These are phyloP conservation scores for Fundulus diaphanus DNA, from an alignment of 2,797 vertebrate genomes.

Conservation along the genomic window DNA sequence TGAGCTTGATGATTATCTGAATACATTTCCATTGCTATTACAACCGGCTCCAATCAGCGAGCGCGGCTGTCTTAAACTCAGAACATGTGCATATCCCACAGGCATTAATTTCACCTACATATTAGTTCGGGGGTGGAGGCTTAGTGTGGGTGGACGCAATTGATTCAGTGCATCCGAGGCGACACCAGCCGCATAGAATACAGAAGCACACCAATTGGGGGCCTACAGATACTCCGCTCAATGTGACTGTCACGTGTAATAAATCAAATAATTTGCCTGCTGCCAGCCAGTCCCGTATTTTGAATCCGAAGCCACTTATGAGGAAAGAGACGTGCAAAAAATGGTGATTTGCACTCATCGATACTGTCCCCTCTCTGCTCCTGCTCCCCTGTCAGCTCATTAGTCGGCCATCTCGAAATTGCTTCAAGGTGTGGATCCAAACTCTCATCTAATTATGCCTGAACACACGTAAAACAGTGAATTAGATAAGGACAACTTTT, in stretches of 20 bases:
- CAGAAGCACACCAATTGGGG: constrained; percentile 38
- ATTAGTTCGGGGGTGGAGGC: constrained; percentile 63
- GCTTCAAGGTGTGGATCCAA: constrained; percentile 62
- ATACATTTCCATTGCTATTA: constrained; percentile 71
- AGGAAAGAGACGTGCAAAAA: constrained; percentile 52
- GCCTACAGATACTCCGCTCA: constrained; percentile 24
- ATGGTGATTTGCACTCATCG: constrained; percentile 62
- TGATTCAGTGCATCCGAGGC: constrained; percentile 69
- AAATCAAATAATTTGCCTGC: constrained; percentile 66
- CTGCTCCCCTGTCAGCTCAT: constrained; percentile 72
- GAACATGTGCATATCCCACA: constrained; percentile 46
- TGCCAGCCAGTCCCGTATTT: constrained; percentile 38
- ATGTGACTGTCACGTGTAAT: constrained; percentile 51
- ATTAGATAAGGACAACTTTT: constrained; percentile 57
- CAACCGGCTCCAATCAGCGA: constrained; percentile 67
- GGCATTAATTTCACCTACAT: constrained; percentile 66
- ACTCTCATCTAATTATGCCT: constrained; percentile 55
- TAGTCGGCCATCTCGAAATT: constrained; percentile 59
- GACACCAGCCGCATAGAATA: constrained; percentile 49
- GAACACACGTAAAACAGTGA: constrained; percentile 43
- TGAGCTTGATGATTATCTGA: constrained; percentile 71
- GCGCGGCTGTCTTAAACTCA: constrained; percentile 48
- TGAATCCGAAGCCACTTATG: constrained; percentile 59
- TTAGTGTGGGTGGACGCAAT: constrained; percentile 67
- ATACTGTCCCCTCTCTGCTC: constrained; percentile 36